Percentiles rank a stretch among this genome's conserved stretches.
Evolutionary conservation across 1,140 invertebrate genomes (phyloP).

Genomic region (Spodoptera litura): DNA sequence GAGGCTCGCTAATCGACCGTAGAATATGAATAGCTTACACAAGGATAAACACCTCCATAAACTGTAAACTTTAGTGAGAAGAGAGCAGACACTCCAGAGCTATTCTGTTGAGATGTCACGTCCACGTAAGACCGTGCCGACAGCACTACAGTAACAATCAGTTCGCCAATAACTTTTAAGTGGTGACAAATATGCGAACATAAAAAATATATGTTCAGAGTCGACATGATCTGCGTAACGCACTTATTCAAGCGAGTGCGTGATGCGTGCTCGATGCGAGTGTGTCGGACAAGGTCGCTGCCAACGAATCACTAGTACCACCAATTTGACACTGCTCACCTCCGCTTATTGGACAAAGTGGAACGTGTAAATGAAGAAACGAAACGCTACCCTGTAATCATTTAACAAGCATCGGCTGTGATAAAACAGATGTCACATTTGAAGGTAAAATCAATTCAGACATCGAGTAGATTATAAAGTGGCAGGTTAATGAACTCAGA

Average conservation of each 20-base stretch:
- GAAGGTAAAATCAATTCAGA: slow-evolving; percentile 80
- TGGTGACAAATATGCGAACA: slow-evolving; percentile 35
- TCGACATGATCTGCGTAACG: slow-evolving; percentile 35
- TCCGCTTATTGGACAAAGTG: slow-evolving; percentile 79
- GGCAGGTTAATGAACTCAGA: slow-evolving; percentile 39
- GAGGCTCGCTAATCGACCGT: slow-evolving; percentile 50
- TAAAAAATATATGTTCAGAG: slow-evolving; percentile 16
- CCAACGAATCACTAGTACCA: slow-evolving; percentile 65
- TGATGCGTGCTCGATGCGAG: slow-evolving; percentile 39
- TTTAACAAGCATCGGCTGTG: slow-evolving; percentile 69
- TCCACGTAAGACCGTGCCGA: slow-evolving; percentile 2
- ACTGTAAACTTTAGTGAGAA: slow-evolving; percentile 35
- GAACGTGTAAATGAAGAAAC: slow-evolving; percentile 81
- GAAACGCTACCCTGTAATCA: slow-evolving; percentile 71
- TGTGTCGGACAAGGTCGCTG: slow-evolving; percentile 65
- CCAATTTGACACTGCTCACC: slow-evolving; percentile 80
- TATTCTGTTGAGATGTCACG: slow-evolving; percentile 32
- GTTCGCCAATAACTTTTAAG: slow-evolving; percentile 29
- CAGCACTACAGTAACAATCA: slow-evolving; percentile 28
- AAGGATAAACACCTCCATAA: slow-evolving; percentile 50
- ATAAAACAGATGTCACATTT: slow-evolving; percentile 72
- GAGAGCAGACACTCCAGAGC: background rate
- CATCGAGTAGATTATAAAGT: slow-evolving; percentile 62
- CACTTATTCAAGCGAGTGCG: slow-evolving; percentile 36
- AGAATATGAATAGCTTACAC: slow-evolving; percentile 56